Percentiles rank a stretch among this genome's conserved stretches.
Conservation (phyloP, 2,888 invertebrate genomes). For the Sympetrum striolatum region DNA sequence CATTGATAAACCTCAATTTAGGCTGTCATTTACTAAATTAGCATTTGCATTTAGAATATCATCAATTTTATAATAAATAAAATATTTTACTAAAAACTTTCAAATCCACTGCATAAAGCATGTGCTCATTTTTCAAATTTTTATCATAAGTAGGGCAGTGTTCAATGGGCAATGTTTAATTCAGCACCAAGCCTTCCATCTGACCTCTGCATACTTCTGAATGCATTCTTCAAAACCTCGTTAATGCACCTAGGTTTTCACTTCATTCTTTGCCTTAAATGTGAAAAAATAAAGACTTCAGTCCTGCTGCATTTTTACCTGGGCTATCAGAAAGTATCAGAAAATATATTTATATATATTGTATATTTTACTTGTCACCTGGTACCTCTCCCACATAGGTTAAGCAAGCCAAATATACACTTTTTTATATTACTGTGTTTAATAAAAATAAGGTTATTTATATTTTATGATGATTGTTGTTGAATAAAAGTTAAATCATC, state of each 20-base stretch:
- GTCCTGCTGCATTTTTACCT: background rate
- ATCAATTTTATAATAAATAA: too few species aligned
- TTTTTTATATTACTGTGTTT: background rate
- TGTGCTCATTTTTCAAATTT: conserved; percentile 54
- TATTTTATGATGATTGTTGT: conserved; percentile 5
- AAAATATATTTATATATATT: background rate
- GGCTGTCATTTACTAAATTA: too few species aligned
- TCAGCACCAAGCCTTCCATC: conserved; percentile 35
- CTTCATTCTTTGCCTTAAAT: background rate
- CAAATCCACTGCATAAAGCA: background rate
- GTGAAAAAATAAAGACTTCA: conserved; percentile 21
- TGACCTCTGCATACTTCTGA: background rate
- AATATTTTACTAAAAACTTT: too few species aligned
- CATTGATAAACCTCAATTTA: too few species aligned
- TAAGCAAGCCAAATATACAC: background rate
- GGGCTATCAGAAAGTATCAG: background rate
- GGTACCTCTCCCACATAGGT: background rate
- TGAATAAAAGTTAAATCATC: conserved; percentile 25
- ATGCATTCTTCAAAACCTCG: background rate
- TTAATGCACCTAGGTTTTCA: conserved; percentile 9
- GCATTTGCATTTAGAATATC: too few species aligned
- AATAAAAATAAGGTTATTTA: conserved; percentile 31
- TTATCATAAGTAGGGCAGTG: background rate
- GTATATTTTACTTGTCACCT: background rate
- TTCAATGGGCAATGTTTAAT: conserved; percentile 47